Conservation (phyloP, 1,140 invertebrate genomes). For the Bactericera cockerelli region DNA sequence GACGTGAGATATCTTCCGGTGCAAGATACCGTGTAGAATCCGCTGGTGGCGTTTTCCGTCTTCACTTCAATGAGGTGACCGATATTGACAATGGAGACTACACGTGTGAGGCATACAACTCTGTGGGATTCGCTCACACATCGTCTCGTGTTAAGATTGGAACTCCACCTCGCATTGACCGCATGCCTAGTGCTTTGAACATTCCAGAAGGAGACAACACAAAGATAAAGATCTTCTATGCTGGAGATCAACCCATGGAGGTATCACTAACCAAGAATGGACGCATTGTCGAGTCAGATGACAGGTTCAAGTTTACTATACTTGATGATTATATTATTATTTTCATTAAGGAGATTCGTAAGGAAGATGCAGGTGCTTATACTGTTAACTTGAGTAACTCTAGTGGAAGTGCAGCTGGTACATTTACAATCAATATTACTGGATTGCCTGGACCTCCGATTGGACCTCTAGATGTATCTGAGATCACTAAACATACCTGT, state of each 20-base stretch:
- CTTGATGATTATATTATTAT: slow-evolving; percentile 94
- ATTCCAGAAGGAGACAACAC: slow-evolving; percentile 87
- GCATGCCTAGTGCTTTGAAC: slow-evolving; percentile 76
- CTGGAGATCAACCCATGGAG: slow-evolving; percentile 81
- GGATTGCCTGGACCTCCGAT: slow-evolving; percentile 84
- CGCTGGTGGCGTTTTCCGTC: slow-evolving; percentile 61
- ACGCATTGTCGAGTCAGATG: slow-evolving; percentile 48
- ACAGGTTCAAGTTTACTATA: slow-evolving; percentile 66
- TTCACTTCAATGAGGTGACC: slow-evolving; percentile 81
- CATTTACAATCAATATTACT: slow-evolving; percentile 75
- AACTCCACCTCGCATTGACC: slow-evolving; percentile 84
- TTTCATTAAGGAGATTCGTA: slow-evolving; percentile 72
- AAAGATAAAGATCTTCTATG: slow-evolving; percentile 85
- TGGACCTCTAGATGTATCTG: slow-evolving; percentile 76
- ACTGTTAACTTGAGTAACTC: slow-evolving; percentile 79
- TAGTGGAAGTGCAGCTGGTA: slow-evolving; percentile 67
- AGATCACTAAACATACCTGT: slow-evolving; percentile 80
- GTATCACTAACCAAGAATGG: slow-evolving; percentile 70
- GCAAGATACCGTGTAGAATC: slow-evolving; percentile 53
- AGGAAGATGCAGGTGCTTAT: slow-evolving; percentile 71
- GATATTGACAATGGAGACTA: slow-evolving; percentile 91
- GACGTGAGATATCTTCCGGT: slow-evolving; percentile 57
- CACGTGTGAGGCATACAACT: slow-evolving; percentile 87
- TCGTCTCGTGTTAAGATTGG: slow-evolving; percentile 69
- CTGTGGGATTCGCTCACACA: slow-evolving; percentile 74